Percentiles rank a stretch among this genome's conserved stretches.
phyloP scores from a whole-genome alignment of 2,797 vertebrate species.

The Protonibea diacanthus region DNA sequence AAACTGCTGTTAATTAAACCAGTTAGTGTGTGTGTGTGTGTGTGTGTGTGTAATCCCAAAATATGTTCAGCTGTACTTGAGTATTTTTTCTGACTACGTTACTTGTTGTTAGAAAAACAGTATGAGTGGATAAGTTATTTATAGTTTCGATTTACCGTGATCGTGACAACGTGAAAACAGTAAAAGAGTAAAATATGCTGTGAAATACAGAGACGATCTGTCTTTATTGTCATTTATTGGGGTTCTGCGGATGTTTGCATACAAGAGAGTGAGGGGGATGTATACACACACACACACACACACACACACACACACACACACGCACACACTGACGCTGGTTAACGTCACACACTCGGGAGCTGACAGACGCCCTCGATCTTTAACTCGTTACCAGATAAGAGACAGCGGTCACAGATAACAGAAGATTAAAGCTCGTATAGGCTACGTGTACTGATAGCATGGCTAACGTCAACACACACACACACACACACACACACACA shows the following conservation, averaged over 20 bases:
- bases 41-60: not conserved
- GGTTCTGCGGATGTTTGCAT: not conserved
- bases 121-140: too few relatives aligned
- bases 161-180: too few relatives aligned
- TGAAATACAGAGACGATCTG: too few relatives aligned
- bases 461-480: conserved; percentile 3
- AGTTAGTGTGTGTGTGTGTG: conserved; percentile 11
- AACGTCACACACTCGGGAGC: conserved; percentile 42
- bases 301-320: conserved; percentile 5
- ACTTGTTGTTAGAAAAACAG: too few relatives aligned
- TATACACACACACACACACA: not conserved
- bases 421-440: conserved; percentile 47
- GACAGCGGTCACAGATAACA: conserved; percentile 42
- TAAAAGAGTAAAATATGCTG: too few relatives aligned
- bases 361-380: conserved; percentile 51
- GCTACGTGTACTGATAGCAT: conserved; percentile 29
- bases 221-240: not conserved
- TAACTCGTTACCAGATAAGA: conserved; percentile 62
- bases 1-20: conserved; percentile 42
- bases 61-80: too few relatives aligned
- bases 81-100: too few relatives aligned
- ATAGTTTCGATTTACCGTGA: too few relatives aligned
- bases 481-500: conserved; percentile 34
- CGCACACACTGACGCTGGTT: conserved; percentile 29
- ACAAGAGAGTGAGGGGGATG: not conserved